phyloP scores from a whole-genome alignment of 2,797 vertebrate species.

The Miichthys miiuy region DNA sequence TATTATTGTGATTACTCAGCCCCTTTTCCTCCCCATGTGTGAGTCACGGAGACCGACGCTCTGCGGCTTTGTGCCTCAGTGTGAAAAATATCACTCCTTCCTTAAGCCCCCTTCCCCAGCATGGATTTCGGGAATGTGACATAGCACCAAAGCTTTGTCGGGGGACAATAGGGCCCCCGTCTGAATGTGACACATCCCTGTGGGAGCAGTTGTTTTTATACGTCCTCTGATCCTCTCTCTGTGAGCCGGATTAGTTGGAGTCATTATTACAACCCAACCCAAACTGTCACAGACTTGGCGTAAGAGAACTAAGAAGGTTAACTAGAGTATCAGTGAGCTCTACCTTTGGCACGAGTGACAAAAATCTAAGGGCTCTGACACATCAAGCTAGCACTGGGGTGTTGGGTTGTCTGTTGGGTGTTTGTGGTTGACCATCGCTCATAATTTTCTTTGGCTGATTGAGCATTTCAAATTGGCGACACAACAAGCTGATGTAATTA shows the following conservation, averaged over 20 bases:
- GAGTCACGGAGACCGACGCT: conserved; percentile 71
- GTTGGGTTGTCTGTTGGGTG: background rate
- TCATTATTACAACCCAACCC: conserved; percentile 38
- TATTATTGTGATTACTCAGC: conserved; percentile 82
- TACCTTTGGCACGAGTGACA: conserved; percentile 8
- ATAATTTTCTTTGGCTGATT: conserved; percentile 5
- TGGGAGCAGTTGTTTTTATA: conserved; percentile 71
- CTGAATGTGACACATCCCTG: conserved; percentile 77
- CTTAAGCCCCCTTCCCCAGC: conserved; percentile 46
- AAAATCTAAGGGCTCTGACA: conserved; percentile 22
- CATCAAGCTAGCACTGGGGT: conserved; percentile 27
- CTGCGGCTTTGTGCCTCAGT: conserved; percentile 73
- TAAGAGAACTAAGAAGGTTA: conserved; percentile 15
- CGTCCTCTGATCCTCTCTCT: conserved; percentile 38
- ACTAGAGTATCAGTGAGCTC: background rate
- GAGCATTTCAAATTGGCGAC: conserved; percentile 1
- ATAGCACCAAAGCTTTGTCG: conserved; percentile 69
- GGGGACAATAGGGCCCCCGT: conserved; percentile 66
- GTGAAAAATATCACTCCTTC: conserved; percentile 76
- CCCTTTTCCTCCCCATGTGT: conserved; percentile 67
- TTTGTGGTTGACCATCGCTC: background rate
- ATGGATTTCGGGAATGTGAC: conserved; percentile 78
- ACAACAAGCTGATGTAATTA: background rate
- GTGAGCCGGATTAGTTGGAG: conserved; percentile 46
- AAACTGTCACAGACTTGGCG: conserved; percentile 15